Conservation (phyloP, 2,113 vertebrate genomes). For the Sebastes schlegelii region DNA sequence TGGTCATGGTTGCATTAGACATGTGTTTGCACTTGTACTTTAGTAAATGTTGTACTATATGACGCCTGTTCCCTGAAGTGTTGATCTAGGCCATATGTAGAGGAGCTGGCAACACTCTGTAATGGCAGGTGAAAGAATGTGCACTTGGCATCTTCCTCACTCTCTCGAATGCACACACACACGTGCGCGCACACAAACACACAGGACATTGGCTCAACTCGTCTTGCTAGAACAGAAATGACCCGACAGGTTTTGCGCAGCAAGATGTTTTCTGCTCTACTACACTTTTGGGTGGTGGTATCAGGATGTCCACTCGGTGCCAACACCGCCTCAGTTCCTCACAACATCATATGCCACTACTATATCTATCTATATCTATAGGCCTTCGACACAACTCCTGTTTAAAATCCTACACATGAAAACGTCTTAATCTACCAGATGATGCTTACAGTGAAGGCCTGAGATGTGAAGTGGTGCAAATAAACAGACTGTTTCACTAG, state of each 20-base stretch:
- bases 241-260: constrained; percentile 80
- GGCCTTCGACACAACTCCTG: not conserved
- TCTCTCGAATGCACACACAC: constrained; percentile 49
- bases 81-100: constrained; percentile 77
- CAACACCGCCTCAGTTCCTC: constrained; percentile 43
- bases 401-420: constrained; percentile 14
- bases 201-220: constrained; percentile 64
- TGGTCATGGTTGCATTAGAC: constrained; percentile 51
- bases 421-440: constrained; percentile 41
- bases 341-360: constrained; percentile 5
- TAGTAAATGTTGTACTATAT: constrained; percentile 64
- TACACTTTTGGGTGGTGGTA: constrained; percentile 70
- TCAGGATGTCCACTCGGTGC: constrained; percentile 67
- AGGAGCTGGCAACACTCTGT: constrained; percentile 66
- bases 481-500: constrained; percentile 64
- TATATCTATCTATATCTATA: not conserved
- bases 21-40: constrained; percentile 54
- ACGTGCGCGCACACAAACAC: constrained; percentile 57
- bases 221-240: constrained; percentile 74
- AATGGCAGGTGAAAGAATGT: constrained; percentile 39
- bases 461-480: constrained; percentile 73
- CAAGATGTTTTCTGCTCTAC: constrained; percentile 78
- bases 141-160: constrained; percentile 57
- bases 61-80: constrained; percentile 65
- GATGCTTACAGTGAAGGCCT: constrained; percentile 38